A percentile compares a stretch with the other conserved stretches of the same genome.
These are phyloP conservation scores for Tiaroga cobitis DNA, from an alignment of 2,797 vertebrate species.

Conservation along the genomic window DNA sequence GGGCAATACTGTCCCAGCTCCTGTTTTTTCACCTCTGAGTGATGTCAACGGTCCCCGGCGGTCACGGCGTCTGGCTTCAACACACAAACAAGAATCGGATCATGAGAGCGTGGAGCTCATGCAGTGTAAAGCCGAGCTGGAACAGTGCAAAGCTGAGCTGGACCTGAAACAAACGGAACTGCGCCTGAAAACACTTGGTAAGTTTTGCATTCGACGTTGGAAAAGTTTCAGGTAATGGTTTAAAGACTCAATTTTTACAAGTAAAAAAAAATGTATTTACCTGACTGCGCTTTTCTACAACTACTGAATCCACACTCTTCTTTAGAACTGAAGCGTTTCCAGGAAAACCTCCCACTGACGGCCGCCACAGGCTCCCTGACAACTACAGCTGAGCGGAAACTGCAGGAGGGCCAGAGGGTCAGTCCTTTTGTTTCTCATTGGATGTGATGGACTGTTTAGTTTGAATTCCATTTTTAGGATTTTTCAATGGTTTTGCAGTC, in stretches of 20 bases:
- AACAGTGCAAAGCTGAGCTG: slow-evolving; percentile 67
- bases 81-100: slow-evolving; percentile 69
- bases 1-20: background rate
- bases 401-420: slow-evolving; percentile 94
- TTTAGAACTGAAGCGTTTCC: slow-evolving; percentile 84
- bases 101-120: slow-evolving; percentile 25
- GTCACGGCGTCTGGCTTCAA: slow-evolving; percentile 78
- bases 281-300: background rate
- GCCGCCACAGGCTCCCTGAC: slow-evolving; percentile 78
- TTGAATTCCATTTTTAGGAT: too few species aligned
- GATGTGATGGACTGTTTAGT: too few species aligned
- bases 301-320: background rate
- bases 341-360: slow-evolving; percentile 79
- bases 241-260: background rate
- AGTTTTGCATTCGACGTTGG: background rate
- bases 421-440: too few species aligned
- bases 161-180: slow-evolving; percentile 77
- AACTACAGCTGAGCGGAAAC: slow-evolving; percentile 86
- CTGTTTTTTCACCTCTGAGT: slow-evolving; percentile 22
- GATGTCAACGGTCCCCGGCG: slow-evolving; percentile 70
- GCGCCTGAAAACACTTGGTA: slow-evolving; percentile 78
- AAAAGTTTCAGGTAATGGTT: background rate
- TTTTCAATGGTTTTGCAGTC: too few species aligned
- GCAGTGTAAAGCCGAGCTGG: slow-evolving; percentile 65
- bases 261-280: background rate